Conservation (phyloP, 2,888 invertebrate genomes). For the Drosophila peninsularis region DNA sequence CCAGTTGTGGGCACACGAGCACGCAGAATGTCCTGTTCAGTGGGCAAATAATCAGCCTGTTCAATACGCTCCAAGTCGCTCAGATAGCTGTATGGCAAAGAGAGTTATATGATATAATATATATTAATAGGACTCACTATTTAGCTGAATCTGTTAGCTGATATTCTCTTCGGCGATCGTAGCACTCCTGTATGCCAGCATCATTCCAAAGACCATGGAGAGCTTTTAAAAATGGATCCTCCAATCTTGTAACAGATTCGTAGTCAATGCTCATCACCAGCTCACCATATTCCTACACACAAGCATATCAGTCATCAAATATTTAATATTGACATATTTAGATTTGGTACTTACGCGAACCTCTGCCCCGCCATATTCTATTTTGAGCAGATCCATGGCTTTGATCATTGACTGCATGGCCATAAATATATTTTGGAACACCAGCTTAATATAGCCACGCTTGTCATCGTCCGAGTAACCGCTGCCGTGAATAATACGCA, state of each 20-base stretch:
- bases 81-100: slow-evolving; percentile 90
- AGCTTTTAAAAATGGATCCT: slow-evolving; percentile 97
- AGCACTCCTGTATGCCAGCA: slow-evolving; percentile 98
- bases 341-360: slow-evolving; percentile 90
- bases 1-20: slow-evolving; percentile 99
- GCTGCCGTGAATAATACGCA: slow-evolving; percentile 99
- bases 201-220: slow-evolving; percentile 98
- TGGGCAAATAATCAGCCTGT: slow-evolving; percentile 95
- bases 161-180: slow-evolving; percentile 99
- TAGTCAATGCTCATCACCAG: slow-evolving; percentile 98
- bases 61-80: slow-evolving; percentile 98
- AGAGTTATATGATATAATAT: background rate
- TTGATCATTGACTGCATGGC: slow-evolving; percentile 99
- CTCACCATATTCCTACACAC: slow-evolving; percentile 95
- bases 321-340: background rate
- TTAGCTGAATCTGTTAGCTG: slow-evolving; percentile 99
- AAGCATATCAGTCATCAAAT: background rate
- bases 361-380: slow-evolving; percentile 95
- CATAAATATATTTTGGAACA: slow-evolving; percentile 99
- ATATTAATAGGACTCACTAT: slow-evolving; percentile 92
- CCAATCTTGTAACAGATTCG: slow-evolving; percentile 99
- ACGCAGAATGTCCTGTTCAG: slow-evolving; percentile 99
- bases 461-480: slow-evolving; percentile 99
- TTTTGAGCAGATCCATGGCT: slow-evolving; percentile 99
- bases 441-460: slow-evolving; percentile 98